Evolutionary conservation across 2,797 vertebrate genomes (phyloP).

Genomic region (Molossus alvarezi): DNA sequence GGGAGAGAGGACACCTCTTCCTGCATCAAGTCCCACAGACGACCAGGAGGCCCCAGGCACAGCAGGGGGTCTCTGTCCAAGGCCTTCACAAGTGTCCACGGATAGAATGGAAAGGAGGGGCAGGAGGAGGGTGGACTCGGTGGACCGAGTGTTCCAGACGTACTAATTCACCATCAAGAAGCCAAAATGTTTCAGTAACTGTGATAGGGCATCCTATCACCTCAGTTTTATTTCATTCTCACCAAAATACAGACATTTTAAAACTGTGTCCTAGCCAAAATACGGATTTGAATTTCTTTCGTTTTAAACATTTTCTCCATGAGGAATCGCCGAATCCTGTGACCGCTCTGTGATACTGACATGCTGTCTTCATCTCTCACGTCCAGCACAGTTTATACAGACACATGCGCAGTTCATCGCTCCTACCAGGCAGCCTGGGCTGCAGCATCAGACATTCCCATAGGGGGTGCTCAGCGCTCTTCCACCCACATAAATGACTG

Average conservation of each 20-base stretch:
- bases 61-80: not conserved
- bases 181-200: not conserved
- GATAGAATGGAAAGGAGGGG: not conserved
- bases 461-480: not conserved
- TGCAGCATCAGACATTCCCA: not conserved
- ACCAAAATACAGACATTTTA: not conserved
- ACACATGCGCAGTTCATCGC: not conserved
- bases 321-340: not conserved
- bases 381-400: not conserved
- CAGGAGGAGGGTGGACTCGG: not conserved
- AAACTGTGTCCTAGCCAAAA: not conserved
- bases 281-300: not conserved
- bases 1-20: not conserved
- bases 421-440: not conserved
- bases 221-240: not conserved
- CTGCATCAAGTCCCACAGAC: not conserved
- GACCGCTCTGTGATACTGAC: not conserved
- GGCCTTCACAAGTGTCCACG: not conserved
- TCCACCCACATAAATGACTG: not conserved
- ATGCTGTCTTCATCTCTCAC: not conserved
- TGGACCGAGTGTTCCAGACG: not conserved
- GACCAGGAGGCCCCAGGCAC: not conserved
- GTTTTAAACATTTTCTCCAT: not conserved
- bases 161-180: not conserved
- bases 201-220: not conserved